A percentile compares a stretch with the other conserved stretches of the same genome.
Conservation (phyloP, 2,888 invertebrate species). For the Dysmachus trigonus region DNA sequence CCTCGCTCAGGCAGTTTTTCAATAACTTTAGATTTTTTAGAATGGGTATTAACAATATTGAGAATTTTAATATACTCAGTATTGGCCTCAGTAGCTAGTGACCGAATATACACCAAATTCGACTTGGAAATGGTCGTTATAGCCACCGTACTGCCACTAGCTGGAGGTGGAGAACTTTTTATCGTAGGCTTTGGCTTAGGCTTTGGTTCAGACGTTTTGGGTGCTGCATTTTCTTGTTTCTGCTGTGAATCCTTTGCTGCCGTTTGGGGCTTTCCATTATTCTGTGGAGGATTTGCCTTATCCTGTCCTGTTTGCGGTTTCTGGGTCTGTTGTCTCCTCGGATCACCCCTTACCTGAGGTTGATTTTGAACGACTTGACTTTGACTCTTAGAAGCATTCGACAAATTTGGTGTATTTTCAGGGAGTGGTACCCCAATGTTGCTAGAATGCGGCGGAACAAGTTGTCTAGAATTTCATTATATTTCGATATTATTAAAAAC, state of each 20-base stretch:
- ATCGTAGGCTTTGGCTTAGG: neutral
- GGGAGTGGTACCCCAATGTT: neutral
- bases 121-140: neutral
- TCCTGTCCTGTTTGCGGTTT: neutral
- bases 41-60: constrained; percentile 36
- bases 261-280: neutral
- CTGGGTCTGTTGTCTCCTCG: neutral
- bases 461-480: neutral
- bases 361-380: neutral
- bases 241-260: neutral
- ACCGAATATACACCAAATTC: constrained; percentile 10
- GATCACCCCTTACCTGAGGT: neutral
- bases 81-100: neutral
- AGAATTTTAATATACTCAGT: constrained; percentile 20
- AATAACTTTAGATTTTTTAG: constrained; percentile 52
- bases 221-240: neutral
- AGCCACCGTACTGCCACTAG: constrained; percentile 1
- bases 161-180: neutral
- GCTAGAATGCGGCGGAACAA: neutral
- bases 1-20: constrained; percentile 55
- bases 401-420: neutral
- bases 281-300: neutral
- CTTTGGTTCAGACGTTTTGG: neutral
- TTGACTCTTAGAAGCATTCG: neutral
- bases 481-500: neutral